Percentiles rank a stretch among this genome's conserved stretches.
Evolutionary conservation across 2,797 vertebrate genomes (phyloP).

Genomic region (Taeniopygia guttata): DNA sequence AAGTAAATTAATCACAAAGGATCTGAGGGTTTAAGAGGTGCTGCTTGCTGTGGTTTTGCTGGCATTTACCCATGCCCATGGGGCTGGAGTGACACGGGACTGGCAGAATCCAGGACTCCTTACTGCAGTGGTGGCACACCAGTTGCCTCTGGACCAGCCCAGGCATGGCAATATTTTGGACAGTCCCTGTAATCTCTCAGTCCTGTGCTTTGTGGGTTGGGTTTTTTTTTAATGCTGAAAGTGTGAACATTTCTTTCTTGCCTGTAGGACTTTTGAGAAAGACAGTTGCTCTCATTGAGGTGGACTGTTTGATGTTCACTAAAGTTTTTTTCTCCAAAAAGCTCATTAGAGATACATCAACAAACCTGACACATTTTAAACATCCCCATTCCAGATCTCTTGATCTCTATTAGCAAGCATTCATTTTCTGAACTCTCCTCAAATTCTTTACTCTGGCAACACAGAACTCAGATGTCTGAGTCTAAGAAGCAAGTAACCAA

Average conservation of each 20-base stretch:
- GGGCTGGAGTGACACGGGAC: not conserved
- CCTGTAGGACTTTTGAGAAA: not conserved
- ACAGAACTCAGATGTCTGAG: not conserved
- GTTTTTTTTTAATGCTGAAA: not conserved
- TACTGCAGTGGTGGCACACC: not conserved
- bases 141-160: accelerated
- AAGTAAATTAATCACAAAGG: slow-evolving; percentile 18
- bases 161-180: not conserved
- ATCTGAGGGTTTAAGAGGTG: not conserved
- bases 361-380: not conserved
- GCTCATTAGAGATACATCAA: not conserved
- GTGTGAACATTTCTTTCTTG: not conserved
- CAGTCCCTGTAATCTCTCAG: not conserved
- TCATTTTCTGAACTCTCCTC: not conserved
- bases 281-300: not conserved
- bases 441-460: not conserved
- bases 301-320: accelerated
- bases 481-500: not conserved
- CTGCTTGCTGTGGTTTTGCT: not conserved
- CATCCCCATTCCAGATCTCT: not conserved
- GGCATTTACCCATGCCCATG: not conserved
- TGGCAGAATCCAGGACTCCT: not conserved
- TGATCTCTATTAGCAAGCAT: not conserved
- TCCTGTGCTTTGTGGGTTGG: not conserved
- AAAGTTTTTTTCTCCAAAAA: not conserved